A percentile compares a stretch with the other conserved stretches of the same genome.
Conservation (phyloP, 2,797 vertebrate genomes). For the Potorous gilbertii region DNA sequence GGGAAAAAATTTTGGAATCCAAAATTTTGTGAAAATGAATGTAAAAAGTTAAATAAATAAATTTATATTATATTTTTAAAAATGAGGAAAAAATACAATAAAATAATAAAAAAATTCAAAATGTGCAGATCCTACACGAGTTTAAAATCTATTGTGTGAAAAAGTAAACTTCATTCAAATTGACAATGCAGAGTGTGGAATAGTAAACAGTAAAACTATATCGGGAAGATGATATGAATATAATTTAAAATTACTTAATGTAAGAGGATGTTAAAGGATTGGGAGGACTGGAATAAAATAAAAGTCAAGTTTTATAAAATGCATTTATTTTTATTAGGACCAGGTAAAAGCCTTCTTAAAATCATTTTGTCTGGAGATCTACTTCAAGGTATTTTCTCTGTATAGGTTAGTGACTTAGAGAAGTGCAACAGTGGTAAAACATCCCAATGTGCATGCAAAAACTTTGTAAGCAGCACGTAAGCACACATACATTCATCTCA, state of each 20-base stretch:
- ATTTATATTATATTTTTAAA: too few species aligned
- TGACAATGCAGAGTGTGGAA: neutral
- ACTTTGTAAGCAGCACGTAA: neutral
- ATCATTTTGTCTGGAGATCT: neutral
- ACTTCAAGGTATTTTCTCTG: neutral
- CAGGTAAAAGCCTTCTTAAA: neutral
- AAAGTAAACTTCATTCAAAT: neutral
- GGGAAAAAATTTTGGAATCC: too few species aligned
- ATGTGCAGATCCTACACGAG: neutral
- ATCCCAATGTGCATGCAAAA: neutral
- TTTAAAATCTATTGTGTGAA: neutral
- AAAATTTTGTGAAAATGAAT: too few species aligned
- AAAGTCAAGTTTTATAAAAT: neutral
- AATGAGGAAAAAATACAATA: too few species aligned
- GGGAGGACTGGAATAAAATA: neutral
- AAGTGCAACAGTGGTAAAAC: neutral
- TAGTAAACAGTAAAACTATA: neutral
- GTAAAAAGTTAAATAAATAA: too few species aligned
- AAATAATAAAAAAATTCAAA: neutral
- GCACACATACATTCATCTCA: neutral
- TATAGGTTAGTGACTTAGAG: neutral
- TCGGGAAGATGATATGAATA: neutral
- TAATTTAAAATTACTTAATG: neutral
- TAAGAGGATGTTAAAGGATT: neutral
- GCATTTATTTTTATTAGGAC: neutral